Conservation (phyloP, 2,797 vertebrate genomes). For the Urosaurus nigricauda region DNA sequence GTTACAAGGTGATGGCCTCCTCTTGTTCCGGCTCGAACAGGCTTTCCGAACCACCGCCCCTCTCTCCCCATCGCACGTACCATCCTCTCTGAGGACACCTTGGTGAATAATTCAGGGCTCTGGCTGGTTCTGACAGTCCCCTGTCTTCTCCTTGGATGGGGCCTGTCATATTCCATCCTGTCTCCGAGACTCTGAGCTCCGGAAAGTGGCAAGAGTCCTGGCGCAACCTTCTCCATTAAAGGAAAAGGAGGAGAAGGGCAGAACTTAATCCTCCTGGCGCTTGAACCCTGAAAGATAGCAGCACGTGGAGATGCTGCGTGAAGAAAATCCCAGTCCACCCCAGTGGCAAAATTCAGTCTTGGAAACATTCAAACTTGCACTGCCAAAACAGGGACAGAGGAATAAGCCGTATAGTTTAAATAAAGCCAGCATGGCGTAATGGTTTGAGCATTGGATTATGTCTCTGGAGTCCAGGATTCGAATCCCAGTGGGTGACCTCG, state of each 20-base stretch:
- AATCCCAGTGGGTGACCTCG: no score
- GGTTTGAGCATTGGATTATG: no score
- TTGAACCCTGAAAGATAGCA: no score
- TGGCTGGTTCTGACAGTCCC: constrained; percentile 13
- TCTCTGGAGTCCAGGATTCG: no score
- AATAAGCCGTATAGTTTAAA: background rate
- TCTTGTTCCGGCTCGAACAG: no score
- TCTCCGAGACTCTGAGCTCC: background rate
- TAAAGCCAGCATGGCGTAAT: background rate
- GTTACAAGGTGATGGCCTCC: background rate
- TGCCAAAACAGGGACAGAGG: no score
- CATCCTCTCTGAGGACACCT: background rate
- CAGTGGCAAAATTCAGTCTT: background rate
- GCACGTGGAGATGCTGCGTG: no score
- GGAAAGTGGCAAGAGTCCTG: background rate
- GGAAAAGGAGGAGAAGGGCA: background rate
- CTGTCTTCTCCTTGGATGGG: constrained; percentile 7
- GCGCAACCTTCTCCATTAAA: background rate
- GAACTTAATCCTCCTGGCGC: background rate
- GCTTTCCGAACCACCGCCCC: background rate
- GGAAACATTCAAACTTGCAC: no score
- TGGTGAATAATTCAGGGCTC: constrained; percentile 26
- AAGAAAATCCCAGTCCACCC: background rate
- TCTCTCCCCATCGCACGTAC: background rate
- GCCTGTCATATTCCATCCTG: background rate